These are phyloP conservation scores for Pseudorectes ferrugineus DNA, from an alignment of 2,113 vertebrate genomes.

Conservation along the genomic window DNA sequence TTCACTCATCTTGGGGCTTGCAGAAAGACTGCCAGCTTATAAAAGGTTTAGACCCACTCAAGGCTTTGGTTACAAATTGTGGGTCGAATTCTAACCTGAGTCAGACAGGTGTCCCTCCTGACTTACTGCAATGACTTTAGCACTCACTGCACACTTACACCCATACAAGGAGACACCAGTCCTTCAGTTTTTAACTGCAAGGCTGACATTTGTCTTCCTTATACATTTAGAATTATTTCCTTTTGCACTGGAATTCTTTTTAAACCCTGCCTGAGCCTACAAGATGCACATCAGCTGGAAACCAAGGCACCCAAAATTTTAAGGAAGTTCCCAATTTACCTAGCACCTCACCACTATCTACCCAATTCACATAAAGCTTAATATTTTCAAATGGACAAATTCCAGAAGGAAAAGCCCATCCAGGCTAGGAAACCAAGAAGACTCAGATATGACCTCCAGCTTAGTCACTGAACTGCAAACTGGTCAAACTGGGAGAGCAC, in stretches of 20 bases:
- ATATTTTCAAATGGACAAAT: not conserved
- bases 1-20: not conserved
- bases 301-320: not conserved
- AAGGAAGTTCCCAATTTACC: not conserved
- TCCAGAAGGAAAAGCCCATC: not conserved
- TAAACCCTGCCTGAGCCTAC: not conserved
- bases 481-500: not conserved
- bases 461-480: not conserved
- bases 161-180: fast-evolving
- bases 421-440: not conserved
- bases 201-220: not conserved
- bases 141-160: not conserved
- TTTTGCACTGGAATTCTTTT: not conserved
- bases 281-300: not conserved
- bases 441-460: not conserved
- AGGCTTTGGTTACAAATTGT: not conserved
- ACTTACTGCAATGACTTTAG: fast-evolving
- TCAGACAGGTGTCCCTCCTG: not conserved
- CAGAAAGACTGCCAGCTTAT: not conserved
- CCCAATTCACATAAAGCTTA: not conserved
- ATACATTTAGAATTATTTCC: not conserved
- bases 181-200: not conserved
- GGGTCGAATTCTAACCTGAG: not conserved
- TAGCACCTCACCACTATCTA: not conserved
- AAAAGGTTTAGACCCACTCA: not conserved